These are phyloP conservation scores for Penaeus vannamei DNA, from an alignment of 1,140 invertebrate species.

Conservation along the genomic window DNA sequence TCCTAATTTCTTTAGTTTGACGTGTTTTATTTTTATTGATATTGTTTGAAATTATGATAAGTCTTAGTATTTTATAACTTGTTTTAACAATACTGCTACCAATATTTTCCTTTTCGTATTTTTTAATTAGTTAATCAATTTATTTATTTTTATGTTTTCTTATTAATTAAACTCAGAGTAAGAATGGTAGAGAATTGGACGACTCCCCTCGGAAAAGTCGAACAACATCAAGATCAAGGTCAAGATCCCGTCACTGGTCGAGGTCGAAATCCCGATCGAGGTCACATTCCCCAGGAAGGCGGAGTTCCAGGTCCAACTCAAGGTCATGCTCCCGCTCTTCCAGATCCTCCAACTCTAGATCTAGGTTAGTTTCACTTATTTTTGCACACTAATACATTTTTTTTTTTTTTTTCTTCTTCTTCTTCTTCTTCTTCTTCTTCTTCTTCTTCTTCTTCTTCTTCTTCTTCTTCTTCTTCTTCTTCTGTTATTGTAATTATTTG, in stretches of 20 bases:
- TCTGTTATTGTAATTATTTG: too few species aligned
- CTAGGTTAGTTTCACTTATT: constrained; percentile 36
- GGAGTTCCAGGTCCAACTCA: constrained; percentile 44
- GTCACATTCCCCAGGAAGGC: constrained; percentile 47
- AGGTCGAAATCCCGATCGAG: constrained; percentile 46
- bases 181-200: constrained; percentile 31
- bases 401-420: background rate
- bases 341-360: constrained; percentile 48
- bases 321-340: constrained; percentile 46
- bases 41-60: too few species aligned
- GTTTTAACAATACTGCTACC: too few species aligned
- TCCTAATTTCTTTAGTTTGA: too few species aligned
- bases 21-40: too few species aligned
- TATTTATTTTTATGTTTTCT: background rate
- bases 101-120: too few species aligned
- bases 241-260: constrained; percentile 36
- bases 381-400: background rate
- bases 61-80: too few species aligned
- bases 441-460: too few species aligned
- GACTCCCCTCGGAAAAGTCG: constrained; percentile 24
- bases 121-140: background rate
- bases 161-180: constrained; percentile 65
- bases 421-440: too few species aligned
- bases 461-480: too few species aligned
- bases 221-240: constrained; percentile 47